phyloP scores from a whole-genome alignment of 2,113 vertebrate species.

The Pituophis catenifer region DNA sequence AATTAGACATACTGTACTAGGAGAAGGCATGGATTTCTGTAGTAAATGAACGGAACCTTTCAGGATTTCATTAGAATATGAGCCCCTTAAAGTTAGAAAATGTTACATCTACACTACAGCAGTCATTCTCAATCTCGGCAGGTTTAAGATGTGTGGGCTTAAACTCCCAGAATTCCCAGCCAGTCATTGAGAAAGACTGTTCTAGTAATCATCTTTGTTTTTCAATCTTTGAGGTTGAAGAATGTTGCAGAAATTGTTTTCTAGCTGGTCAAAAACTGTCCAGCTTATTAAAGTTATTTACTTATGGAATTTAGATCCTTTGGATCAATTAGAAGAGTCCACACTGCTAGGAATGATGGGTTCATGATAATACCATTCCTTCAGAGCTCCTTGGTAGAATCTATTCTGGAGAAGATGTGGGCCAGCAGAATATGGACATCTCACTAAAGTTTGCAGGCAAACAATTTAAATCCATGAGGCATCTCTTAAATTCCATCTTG shows the following conservation, averaged over 20 bases:
- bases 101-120: not conserved
- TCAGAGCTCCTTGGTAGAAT: not conserved
- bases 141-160: no score
- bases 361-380: not conserved
- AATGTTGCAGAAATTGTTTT: no score
- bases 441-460: not conserved
- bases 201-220: no score
- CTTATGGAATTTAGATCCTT: not conserved
- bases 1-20: no score
- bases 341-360: not conserved
- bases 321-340: not conserved
- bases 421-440: not conserved
- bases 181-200: not conserved
- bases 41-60: not conserved
- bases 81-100: not conserved
- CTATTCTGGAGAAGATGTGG: not conserved
- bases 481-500: not conserved
- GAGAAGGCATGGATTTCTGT: not conserved
- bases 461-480: not conserved
- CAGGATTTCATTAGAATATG: no score
- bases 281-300: no score
- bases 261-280: no score
- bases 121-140: not conserved
- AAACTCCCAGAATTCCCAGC: no score
- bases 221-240: no score